Conservation (phyloP, 2,888 invertebrate species). For the Thecophora atra region DNA sequence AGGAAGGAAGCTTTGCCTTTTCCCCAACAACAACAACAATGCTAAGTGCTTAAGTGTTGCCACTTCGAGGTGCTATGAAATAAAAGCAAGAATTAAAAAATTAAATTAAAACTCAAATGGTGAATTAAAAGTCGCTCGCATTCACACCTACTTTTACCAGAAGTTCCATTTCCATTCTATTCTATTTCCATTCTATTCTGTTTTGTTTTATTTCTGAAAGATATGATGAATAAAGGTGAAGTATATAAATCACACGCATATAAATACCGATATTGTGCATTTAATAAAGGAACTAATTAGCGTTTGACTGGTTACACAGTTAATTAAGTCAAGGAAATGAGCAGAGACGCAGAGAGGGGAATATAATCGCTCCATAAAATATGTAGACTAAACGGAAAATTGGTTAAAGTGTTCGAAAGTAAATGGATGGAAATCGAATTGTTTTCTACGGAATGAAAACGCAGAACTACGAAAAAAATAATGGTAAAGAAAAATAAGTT, state of each 20-base stretch:
- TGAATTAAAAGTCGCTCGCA: background rate
- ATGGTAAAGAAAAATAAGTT: too few species aligned
- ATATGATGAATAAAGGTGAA: background rate
- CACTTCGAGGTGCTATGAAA: slow-evolving; percentile 25
- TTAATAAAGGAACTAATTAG: slow-evolving; percentile 31
- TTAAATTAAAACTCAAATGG: background rate
- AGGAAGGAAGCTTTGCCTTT: slow-evolving; percentile 29
- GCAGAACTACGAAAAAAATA: too few species aligned
- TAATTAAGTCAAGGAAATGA: slow-evolving; percentile 22
- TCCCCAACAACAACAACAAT: slow-evolving; percentile 19
- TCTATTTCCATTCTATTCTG: too few species aligned
- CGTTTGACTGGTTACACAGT: slow-evolving; percentile 11
- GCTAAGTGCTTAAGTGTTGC: slow-evolving; percentile 34
- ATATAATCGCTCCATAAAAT: too few species aligned
- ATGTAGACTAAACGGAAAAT: too few species aligned
- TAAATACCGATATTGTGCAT: background rate
- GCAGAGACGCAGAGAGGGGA: background rate
- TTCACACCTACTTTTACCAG: slow-evolving; percentile 24
- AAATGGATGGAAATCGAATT: too few species aligned
- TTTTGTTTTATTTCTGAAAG: slow-evolving; percentile 5
- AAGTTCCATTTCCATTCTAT: too few species aligned
- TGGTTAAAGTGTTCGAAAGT: too few species aligned
- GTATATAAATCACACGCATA: background rate
- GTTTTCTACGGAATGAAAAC: too few species aligned
- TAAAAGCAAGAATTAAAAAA: background rate